Conservation (phyloP, 2,797 vertebrate species). For the Spinibarbus caldwelli region DNA sequence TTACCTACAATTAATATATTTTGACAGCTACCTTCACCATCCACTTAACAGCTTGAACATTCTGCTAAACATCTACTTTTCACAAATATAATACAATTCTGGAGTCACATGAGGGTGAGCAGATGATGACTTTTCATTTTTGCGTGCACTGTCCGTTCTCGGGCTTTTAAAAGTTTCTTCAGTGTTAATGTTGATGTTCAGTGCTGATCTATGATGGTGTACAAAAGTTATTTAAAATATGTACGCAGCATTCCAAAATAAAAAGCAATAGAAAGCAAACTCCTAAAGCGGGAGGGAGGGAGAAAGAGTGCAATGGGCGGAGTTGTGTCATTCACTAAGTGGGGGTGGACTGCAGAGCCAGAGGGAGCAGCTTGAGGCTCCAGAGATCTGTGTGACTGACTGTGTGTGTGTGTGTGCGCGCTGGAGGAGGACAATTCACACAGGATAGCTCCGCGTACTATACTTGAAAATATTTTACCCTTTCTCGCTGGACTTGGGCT, state of each 20-base stretch:
- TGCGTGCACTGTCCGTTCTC: neutral
- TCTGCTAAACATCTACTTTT: neutral
- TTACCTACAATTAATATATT: neutral
- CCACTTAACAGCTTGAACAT: neutral
- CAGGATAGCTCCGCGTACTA: slow-evolving; percentile 54
- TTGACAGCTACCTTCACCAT: neutral
- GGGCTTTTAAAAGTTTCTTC: neutral
- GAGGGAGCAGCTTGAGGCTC: slow-evolving; percentile 10
- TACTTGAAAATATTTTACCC: slow-evolving; percentile 40
- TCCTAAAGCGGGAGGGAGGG: slow-evolving; percentile 11
- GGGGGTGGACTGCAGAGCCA: slow-evolving; percentile 57
- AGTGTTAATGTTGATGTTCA: neutral
- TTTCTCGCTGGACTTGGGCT: slow-evolving; percentile 57
- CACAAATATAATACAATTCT: neutral
- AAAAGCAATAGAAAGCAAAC: neutral
- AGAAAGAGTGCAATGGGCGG: slow-evolving; percentile 64
- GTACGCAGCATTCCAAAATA: neutral
- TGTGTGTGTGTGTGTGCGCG: slow-evolving; percentile 30
- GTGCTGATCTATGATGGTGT: neutral
- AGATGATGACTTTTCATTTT: neutral
- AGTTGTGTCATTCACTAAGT: slow-evolving; percentile 70
- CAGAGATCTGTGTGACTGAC: slow-evolving; percentile 47
- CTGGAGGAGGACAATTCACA: slow-evolving; percentile 68
- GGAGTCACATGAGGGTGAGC: neutral
- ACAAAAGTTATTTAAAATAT: too few species aligned